phyloP scores from a whole-genome alignment of 1,140 invertebrate species.

The Carposina sasakii region DNA sequence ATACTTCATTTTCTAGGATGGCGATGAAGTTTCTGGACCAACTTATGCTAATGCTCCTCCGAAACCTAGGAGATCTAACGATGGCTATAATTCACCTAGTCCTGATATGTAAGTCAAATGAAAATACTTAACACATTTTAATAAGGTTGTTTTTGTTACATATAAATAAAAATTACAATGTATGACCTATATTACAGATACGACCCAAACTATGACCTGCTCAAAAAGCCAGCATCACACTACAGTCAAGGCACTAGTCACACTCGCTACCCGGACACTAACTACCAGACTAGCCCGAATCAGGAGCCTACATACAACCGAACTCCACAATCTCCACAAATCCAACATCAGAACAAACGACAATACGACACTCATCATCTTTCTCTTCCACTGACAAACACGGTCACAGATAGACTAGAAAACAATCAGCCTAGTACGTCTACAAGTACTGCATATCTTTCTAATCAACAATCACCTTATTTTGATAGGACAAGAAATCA shows the following conservation, averaged over 20 bases:
- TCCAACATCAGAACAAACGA: conserved; percentile 50
- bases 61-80: conserved; percentile 84
- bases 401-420: conserved; percentile 52
- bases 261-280: conserved; percentile 50
- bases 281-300: conserved; percentile 44
- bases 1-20: conserved; percentile 29
- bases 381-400: conserved; percentile 60
- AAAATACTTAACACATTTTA: too few relatives aligned
- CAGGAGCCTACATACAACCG: conserved; percentile 52
- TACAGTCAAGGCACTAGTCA: conserved; percentile 60
- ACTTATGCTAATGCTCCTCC: conserved; percentile 92
- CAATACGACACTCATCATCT: conserved; percentile 63
- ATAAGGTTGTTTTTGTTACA: too few relatives aligned
- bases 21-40: conserved; percentile 70
- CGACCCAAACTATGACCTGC: conserved; percentile 70
- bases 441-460: conserved; percentile 39
- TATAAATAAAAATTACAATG: too few relatives aligned
- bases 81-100: conserved; percentile 82
- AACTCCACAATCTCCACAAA: conserved; percentile 37
- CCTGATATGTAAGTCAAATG: conserved; percentile 69
- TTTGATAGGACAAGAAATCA: conserved; percentile 64
- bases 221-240: conserved; percentile 67
- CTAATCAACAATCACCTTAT: conserved; percentile 62
- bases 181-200: conserved; percentile 54
- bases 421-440: conserved; percentile 46